These are phyloP conservation scores for Vireo altiloquus DNA, from an alignment of 2,113 vertebrate species.

Conservation along the genomic window DNA sequence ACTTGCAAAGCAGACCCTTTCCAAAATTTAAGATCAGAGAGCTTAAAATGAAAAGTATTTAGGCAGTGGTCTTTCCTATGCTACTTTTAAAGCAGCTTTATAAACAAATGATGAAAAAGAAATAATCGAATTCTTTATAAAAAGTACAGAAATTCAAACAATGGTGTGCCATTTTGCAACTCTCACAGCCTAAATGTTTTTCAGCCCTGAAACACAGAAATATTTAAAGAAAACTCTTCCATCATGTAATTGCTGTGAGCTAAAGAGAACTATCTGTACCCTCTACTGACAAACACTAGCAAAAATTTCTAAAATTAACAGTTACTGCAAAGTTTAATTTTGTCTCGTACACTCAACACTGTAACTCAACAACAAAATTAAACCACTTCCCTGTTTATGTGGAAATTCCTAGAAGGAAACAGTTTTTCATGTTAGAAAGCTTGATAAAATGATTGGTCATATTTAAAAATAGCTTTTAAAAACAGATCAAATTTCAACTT, in stretches of 20 bases:
- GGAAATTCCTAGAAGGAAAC: constrained; percentile 32
- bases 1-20: not conserved
- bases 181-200: not conserved
- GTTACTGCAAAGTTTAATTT: constrained; percentile 55
- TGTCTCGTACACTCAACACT: not conserved
- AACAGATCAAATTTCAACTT: not conserved
- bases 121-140: not conserved
- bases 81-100: not conserved
- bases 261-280: constrained; percentile 54
- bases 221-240: constrained; percentile 16
- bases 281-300: constrained; percentile 44
- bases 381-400: constrained; percentile 6
- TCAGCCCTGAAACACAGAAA: not conserved
- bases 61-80: not conserved
- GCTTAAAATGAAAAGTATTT: not conserved
- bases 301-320: constrained; percentile 54
- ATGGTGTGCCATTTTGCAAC: not conserved
- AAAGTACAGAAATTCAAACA: not conserved
- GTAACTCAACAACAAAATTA: constrained; percentile 13
- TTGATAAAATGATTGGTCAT: not conserved
- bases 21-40: not conserved
- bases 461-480: constrained; percentile 1
- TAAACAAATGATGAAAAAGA: not conserved
- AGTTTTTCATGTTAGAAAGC: not conserved
- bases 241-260: constrained; percentile 14